Evolutionary conservation across 2,797 vertebrate species (phyloP).

Genomic region (Varecia variegata): DNA sequence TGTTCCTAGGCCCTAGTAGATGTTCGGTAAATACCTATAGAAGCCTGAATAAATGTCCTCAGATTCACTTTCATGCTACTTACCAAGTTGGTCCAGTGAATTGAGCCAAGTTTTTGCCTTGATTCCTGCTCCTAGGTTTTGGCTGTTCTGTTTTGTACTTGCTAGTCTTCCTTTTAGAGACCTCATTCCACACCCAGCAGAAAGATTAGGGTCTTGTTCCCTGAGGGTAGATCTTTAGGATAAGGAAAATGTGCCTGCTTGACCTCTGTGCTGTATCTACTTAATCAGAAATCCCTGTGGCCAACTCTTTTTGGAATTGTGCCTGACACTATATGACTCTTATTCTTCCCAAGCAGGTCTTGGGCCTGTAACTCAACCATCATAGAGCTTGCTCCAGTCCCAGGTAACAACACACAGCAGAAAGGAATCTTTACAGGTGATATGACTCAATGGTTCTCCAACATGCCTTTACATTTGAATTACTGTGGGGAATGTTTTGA

Average conservation of each 20-base stretch:
- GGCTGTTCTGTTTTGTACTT: not conserved
- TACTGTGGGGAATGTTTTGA: not conserved
- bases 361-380: not conserved
- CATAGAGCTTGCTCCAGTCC: not conserved
- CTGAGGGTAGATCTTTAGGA: not conserved
- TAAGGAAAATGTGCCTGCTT: not conserved
- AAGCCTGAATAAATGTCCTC: not conserved
- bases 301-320: not conserved
- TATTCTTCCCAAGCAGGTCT: not conserved
- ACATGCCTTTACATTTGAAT: not conserved
- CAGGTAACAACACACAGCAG: not conserved
- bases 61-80: not conserved
- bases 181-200: not conserved
- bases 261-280: not conserved
- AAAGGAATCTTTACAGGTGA: not conserved
- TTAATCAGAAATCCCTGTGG: constrained; percentile 8
- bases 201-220: not conserved
- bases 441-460: not conserved
- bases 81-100: not conserved
- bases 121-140: not conserved
- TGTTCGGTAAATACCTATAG: not conserved
- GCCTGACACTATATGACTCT: not conserved
- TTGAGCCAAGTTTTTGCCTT: not conserved
- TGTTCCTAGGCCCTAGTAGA: not conserved
- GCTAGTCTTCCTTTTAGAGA: not conserved